A percentile compares a stretch with the other conserved stretches of the same genome.
phyloP scores from a whole-genome alignment of 2,113 vertebrate species.

The Heterocephalus glaber region DNA sequence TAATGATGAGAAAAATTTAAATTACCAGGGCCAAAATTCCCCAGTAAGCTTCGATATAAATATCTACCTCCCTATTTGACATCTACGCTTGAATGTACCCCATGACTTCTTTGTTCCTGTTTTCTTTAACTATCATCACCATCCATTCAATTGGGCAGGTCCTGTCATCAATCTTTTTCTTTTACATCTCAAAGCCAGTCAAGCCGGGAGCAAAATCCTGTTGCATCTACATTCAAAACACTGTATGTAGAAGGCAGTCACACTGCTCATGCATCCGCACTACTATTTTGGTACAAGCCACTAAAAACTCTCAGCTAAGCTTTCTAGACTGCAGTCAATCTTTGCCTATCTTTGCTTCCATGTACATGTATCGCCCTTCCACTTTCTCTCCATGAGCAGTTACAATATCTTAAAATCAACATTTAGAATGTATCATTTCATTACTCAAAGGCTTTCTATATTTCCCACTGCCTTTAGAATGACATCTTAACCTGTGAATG shows the following conservation, averaged over 20 bases:
- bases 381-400: background rate
- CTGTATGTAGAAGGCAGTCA: too few species aligned
- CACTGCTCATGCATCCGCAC: background rate
- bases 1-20: slow-evolving; percentile 12
- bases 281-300: background rate
- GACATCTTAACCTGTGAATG: background rate
- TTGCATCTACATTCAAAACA: background rate
- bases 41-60: background rate
- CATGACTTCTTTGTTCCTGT: background rate
- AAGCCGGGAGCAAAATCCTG: background rate
- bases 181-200: background rate
- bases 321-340: rapidly evolving
- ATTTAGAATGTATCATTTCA: background rate
- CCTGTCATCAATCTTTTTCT: background rate
- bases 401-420: background rate
- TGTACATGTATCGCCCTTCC: background rate
- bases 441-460: background rate
- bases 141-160: background rate
- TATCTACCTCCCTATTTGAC: background rate
- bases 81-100: background rate
- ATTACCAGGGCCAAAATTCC: background rate
- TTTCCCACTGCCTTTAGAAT: background rate
- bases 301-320: background rate
- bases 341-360: background rate
- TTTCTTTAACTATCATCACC: background rate